phyloP scores from a whole-genome alignment of 2,113 vertebrate species.

The Tyrannus savana region DNA sequence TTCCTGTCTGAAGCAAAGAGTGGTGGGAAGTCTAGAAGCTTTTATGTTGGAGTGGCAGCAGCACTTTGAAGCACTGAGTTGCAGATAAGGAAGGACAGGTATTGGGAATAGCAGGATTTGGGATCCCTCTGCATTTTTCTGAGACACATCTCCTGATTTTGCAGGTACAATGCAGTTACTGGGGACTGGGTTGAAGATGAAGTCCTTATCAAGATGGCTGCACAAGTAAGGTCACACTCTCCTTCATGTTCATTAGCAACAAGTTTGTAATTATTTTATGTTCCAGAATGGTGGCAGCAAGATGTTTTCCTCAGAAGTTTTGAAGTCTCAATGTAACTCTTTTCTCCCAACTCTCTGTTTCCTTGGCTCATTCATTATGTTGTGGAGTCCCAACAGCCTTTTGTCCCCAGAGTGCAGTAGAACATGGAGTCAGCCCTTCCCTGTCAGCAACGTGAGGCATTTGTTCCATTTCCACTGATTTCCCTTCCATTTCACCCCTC shows the following conservation, averaged over 20 bases:
- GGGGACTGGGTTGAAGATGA: constrained; percentile 90
- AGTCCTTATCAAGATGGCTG: constrained; percentile 92
- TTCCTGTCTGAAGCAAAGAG: neutral
- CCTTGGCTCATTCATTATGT: neutral
- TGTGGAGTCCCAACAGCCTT: neutral
- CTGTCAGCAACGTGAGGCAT: neutral
- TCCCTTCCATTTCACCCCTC: neutral
- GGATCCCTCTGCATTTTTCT: neutral
- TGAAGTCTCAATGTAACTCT: neutral
- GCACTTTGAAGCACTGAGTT: neutral
- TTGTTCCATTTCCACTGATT: neutral
- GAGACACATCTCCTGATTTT: neutral
- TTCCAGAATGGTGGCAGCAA: neutral
- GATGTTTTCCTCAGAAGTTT: neutral
- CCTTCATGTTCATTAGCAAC: neutral
- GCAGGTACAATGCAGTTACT: constrained; percentile 92
- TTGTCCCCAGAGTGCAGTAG: neutral
- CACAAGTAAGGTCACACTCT: constrained; percentile 79
- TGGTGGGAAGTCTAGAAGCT: neutral
- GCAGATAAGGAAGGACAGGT: neutral
- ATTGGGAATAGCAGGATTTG: neutral
- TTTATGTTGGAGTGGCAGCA: neutral
- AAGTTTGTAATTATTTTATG: neutral
- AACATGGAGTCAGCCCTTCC: neutral
- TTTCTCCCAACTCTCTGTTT: neutral